Percentiles rank a stretch among this genome's conserved stretches.
Evolutionary conservation across 2,113 vertebrate species (phyloP).

Genomic region (Acrocephalus arundinaceus): DNA sequence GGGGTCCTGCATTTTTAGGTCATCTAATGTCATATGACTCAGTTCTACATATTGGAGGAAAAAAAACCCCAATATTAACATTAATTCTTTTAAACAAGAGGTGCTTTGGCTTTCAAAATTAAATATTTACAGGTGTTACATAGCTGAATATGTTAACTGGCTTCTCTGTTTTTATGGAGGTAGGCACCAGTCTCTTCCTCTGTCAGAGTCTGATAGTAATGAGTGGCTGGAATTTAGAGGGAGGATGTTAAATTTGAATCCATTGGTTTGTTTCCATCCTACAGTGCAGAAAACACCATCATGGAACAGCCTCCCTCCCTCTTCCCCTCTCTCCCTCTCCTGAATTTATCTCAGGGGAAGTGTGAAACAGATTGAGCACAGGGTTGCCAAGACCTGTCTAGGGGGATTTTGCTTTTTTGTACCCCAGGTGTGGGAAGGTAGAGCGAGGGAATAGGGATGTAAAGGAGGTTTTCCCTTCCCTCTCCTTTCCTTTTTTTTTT

Average conservation of each 20-base stretch:
- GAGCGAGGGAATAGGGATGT: conserved; percentile 1
- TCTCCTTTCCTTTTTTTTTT: background rate
- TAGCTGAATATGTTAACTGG: background rate
- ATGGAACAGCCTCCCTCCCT: background rate
- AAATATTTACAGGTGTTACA: background rate
- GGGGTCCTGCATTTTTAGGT: background rate
- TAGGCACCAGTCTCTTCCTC: background rate
- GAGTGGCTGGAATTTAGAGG: background rate
- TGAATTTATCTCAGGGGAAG: conserved; percentile 25
- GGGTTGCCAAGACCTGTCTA: conserved; percentile 31
- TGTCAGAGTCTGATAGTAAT: background rate
- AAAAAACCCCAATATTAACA: background rate
- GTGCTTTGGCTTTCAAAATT: background rate
- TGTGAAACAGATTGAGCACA: conserved; percentile 36
- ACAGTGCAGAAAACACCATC: background rate
- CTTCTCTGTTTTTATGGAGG: background rate
- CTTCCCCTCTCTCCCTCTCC: background rate
- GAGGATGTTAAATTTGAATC: background rate
- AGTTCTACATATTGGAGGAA: background rate
- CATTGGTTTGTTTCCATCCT: background rate
- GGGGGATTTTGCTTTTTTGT: conserved; percentile 23
- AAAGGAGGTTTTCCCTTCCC: background rate
- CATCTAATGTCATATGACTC: background rate
- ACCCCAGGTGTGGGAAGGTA: conserved; percentile 23
- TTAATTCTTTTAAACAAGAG: background rate